Conservation (phyloP, 2,113 vertebrate genomes). For the Larimichthys crocea region DNA sequence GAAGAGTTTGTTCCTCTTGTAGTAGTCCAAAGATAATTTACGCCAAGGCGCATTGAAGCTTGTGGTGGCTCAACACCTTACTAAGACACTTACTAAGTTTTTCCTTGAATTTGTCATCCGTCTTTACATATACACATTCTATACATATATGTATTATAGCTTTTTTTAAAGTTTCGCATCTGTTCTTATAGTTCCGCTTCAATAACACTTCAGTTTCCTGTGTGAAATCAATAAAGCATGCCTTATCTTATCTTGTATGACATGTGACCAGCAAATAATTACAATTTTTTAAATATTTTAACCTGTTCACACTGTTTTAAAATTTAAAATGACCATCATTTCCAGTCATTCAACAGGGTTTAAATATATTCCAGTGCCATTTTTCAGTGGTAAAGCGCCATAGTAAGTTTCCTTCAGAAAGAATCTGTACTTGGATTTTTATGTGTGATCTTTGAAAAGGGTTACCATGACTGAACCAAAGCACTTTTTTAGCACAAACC, state of each 20-base stretch:
- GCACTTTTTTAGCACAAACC: slow-evolving; percentile 27
- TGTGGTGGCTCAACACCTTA: too few species aligned
- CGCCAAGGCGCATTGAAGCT: too few species aligned
- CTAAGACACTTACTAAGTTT: too few species aligned
- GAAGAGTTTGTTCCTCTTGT: too few species aligned
- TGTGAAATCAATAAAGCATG: background rate
- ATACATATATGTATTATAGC: background rate
- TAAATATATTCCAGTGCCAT: background rate
- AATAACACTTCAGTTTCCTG: background rate
- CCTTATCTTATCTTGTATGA: background rate
- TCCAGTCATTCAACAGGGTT: background rate
- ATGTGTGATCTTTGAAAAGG: background rate
- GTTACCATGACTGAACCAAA: slow-evolving; percentile 34
- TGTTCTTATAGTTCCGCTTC: background rate
- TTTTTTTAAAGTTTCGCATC: too few species aligned
- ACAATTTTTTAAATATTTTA: background rate
- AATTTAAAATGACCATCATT: background rate
- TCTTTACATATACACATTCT: background rate
- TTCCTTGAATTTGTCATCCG: too few species aligned
- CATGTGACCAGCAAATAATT: background rate
- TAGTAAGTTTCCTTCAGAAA: too few species aligned
- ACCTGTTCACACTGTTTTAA: background rate
- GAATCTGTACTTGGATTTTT: slow-evolving; percentile 4
- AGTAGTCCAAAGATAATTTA: too few species aligned
- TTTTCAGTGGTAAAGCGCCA: background rate